Conservation (phyloP, 2,888 invertebrate genomes). For the Lampropteryx suffumata region DNA sequence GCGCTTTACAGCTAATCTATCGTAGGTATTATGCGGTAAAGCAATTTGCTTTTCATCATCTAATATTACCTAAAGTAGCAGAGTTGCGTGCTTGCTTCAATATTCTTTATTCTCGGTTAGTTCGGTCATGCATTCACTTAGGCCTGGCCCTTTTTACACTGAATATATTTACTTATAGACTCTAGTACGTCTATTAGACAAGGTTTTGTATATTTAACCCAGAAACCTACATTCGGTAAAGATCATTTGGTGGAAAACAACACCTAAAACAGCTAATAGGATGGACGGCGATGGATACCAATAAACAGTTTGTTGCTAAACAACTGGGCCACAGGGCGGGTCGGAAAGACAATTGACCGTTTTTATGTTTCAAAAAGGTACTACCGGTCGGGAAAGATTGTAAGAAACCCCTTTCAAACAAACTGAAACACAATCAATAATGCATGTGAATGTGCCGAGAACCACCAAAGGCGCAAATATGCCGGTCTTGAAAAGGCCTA, state of each 20-base stretch:
- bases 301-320: conserved; percentile 34
- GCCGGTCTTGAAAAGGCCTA: too few relatives aligned
- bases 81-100: conserved; percentile 42
- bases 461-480: too few relatives aligned
- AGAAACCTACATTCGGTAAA: conserved; percentile 28
- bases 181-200: neutral
- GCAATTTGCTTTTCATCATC: conserved; percentile 32
- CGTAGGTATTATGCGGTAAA: conserved; percentile 26
- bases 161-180: conserved; percentile 21
- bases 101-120: conserved; percentile 22
- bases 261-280: conserved; percentile 25
- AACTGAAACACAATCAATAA: conserved; percentile 6
- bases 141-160: conserved; percentile 22
- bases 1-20: conserved; percentile 18
- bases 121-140: conserved; percentile 6
- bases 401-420: too few relatives aligned
- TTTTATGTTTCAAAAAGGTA: too few relatives aligned
- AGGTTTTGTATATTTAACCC: conserved; percentile 24
- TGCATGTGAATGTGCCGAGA: too few relatives aligned
- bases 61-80: conserved; percentile 38
- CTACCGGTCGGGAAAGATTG: too few relatives aligned
- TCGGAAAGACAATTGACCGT: neutral
- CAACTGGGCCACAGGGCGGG: conserved; percentile 25
- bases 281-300: conserved; percentile 19
- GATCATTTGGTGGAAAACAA: conserved; percentile 29